These are phyloP conservation scores for Phyllostomus hastatus DNA, from an alignment of 2,113 vertebrate genomes.

Conservation along the genomic window DNA sequence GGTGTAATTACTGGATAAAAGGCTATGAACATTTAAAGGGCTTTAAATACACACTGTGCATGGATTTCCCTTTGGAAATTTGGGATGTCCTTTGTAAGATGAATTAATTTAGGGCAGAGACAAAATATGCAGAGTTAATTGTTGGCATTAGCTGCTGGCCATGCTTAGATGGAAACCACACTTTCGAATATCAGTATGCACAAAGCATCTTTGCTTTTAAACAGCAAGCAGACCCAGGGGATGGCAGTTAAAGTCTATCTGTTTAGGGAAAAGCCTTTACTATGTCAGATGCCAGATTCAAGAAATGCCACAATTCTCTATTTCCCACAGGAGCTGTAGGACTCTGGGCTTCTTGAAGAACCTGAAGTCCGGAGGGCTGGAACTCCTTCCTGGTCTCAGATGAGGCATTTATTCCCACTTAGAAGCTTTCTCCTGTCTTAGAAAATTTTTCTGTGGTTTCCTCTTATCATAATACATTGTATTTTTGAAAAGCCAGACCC, in stretches of 20 bases:
- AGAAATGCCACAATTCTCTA: background rate
- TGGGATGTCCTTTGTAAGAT: background rate
- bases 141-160: background rate
- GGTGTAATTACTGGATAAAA: background rate
- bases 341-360: background rate
- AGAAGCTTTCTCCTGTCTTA: background rate
- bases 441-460: conserved; percentile 11
- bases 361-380: background rate
- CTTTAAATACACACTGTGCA: background rate
- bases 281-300: background rate
- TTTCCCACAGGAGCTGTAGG: background rate
- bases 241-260: background rate
- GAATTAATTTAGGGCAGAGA: background rate
- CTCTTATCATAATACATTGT: conserved; percentile 20
- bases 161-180: background rate
- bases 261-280: background rate
- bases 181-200: background rate
- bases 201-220: background rate
- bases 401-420: background rate
- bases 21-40: background rate
- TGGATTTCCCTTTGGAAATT: conserved; percentile 8
- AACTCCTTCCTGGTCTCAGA: background rate
- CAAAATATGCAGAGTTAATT: background rate
- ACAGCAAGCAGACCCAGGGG: background rate
- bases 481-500: background rate